phyloP scores from a whole-genome alignment of 35 echinoderm and acorn worm species.

The Hemicentrotus pulcherrimus region DNA sequence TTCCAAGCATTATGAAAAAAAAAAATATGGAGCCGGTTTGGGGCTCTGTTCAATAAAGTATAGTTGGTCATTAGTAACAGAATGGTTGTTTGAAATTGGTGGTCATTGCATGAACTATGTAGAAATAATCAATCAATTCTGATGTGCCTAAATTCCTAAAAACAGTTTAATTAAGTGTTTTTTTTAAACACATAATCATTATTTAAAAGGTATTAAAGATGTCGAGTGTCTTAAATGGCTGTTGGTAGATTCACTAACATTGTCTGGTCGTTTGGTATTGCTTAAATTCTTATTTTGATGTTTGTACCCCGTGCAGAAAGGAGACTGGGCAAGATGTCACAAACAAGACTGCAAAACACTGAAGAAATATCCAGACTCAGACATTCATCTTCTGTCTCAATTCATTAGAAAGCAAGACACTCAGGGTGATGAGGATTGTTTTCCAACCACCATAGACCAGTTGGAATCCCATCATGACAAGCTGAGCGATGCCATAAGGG shows the following conservation, averaged over 20 bases:
- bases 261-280: neutral
- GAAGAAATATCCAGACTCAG: constrained; percentile 7
- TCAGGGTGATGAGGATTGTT: neutral
- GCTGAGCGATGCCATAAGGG: neutral
- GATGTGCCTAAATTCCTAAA: neutral
- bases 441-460: constrained; percentile 10
- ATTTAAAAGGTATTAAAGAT: neutral
- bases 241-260: neutral
- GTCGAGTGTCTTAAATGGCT: no score
- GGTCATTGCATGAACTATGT: neutral
- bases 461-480: constrained; percentile 13
- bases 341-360: constrained; percentile 19
- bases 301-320: neutral
- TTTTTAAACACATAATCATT: neutral
- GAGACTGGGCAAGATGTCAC: constrained; percentile 18
- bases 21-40: neutral
- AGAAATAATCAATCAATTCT: neutral
- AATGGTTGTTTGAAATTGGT: neutral
- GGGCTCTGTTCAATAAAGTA: neutral
- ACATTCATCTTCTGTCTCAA: neutral
- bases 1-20: neutral
- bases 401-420: neutral
- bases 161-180: neutral
- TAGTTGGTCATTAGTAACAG: neutral
- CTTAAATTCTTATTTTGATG: neutral